Evolutionary conservation across 1,140 invertebrate genomes (phyloP).

Genomic region (Brachionus rubens): DNA sequence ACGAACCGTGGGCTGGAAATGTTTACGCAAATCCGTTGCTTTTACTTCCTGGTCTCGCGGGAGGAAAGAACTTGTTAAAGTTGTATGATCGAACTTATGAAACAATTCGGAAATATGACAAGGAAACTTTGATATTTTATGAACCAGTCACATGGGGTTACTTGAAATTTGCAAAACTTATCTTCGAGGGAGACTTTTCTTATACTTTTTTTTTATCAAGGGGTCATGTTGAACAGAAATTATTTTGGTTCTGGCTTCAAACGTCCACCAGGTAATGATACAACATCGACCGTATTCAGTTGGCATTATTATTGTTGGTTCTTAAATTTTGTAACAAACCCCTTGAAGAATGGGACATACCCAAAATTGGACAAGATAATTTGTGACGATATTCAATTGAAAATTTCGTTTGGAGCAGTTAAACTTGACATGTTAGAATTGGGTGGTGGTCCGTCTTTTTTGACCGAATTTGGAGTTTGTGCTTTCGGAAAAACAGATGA

Average conservation of each 20-base stretch:
- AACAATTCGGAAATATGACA: conserved; percentile 50
- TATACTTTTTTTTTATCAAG: not conserved
- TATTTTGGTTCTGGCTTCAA: conserved; percentile 50
- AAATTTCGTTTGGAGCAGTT: conserved; percentile 29
- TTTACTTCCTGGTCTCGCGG: conserved; percentile 51
- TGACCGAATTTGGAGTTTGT: conserved; percentile 52
- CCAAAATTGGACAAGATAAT: conserved; percentile 45
- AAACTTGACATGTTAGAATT: conserved; percentile 37
- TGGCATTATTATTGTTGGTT: conserved; percentile 53
- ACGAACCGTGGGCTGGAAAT: conserved; percentile 53
- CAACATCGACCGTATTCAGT: conserved; percentile 48
- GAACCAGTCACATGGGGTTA: conserved; percentile 52
- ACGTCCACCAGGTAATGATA: conserved; percentile 49
- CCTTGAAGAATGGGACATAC: not conserved
- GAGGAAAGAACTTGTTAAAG: conserved; percentile 49
- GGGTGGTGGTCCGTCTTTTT: conserved; percentile 48
- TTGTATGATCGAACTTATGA: conserved; percentile 49
- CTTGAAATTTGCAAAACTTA: not conserved
- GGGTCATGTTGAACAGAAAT: conserved; percentile 47
- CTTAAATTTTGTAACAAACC: conserved; percentile 8
- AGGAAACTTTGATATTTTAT: conserved; percentile 50
- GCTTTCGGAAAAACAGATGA: conserved; percentile 46
- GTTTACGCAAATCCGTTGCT: conserved; percentile 48
- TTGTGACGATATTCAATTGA: conserved; percentile 49
- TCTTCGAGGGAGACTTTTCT: too few relatives aligned